Conservation (phyloP, 1,140 invertebrate genomes). For the Heliconius congener region DNA sequence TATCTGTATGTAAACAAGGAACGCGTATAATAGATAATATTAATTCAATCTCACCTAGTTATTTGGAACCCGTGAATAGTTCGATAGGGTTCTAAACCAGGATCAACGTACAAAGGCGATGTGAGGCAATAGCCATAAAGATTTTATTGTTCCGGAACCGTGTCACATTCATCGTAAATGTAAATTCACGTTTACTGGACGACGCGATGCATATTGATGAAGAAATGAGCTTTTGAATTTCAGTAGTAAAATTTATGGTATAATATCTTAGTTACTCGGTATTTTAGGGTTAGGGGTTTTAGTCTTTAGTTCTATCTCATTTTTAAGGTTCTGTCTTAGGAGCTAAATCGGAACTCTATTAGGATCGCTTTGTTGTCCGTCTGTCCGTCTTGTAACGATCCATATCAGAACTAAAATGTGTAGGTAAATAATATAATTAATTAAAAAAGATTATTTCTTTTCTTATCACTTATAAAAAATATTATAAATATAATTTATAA, state of each 20-base stretch:
- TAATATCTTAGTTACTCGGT: not conserved
- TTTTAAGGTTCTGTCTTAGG: not conserved
- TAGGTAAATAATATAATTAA: too few species aligned
- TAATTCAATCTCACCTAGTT: conserved; percentile 13
- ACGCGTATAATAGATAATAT: not conserved
- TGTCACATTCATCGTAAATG: conserved; percentile 41
- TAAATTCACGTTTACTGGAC: conserved; percentile 38
- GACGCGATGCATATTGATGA: conserved; percentile 36
- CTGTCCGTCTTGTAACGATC: too few species aligned
- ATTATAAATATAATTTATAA: too few species aligned
- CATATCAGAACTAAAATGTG: too few species aligned
- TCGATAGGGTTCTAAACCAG: conserved; percentile 35
- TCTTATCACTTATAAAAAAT: too few species aligned
- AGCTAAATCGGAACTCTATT: too few species aligned
- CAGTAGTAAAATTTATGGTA: conserved; percentile 11
- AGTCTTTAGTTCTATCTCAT: not conserved
- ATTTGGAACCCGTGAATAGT: conserved; percentile 30
- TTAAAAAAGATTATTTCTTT: too few species aligned
- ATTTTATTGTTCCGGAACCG: conserved; percentile 37
- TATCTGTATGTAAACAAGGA: not conserved
- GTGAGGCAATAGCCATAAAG: conserved; percentile 37
- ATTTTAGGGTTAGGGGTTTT: not conserved
- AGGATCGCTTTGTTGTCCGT: too few species aligned
- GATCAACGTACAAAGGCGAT: conserved; percentile 39
- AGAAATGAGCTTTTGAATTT: conserved; percentile 34